Conservation (phyloP, 2,797 vertebrate genomes). For the Phataginus tetradactyla region DNA sequence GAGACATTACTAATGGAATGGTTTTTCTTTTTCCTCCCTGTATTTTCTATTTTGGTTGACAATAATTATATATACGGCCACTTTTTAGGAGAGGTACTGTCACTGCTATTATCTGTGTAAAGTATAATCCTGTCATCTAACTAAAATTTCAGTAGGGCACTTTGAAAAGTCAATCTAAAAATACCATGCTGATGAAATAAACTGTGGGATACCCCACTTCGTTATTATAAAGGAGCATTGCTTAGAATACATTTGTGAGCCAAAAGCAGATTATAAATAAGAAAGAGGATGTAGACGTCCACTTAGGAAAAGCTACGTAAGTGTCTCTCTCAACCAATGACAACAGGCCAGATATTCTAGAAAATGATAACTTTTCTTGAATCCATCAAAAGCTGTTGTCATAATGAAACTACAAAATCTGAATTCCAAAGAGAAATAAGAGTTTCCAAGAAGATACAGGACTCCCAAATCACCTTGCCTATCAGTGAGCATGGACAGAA, state of each 20-base stretch:
- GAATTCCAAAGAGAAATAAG: neutral
- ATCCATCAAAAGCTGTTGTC: neutral
- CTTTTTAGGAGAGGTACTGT: neutral
- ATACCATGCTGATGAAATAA: neutral
- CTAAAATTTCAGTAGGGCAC: neutral
- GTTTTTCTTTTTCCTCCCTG: neutral
- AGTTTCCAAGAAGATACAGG: neutral
- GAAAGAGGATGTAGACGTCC: neutral
- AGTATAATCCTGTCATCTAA: neutral
- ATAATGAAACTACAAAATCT: neutral
- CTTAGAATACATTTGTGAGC: neutral
- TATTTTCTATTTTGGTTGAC: neutral
- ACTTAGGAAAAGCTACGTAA: neutral
- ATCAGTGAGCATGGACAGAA: neutral
- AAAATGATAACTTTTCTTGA: neutral
- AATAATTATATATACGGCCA: slow-evolving; percentile 4
- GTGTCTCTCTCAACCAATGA: neutral
- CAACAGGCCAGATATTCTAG: neutral
- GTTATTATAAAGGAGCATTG: neutral
- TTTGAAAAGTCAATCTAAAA: neutral
- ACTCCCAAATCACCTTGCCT: neutral
- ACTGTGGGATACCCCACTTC: neutral
- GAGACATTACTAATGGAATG: neutral
- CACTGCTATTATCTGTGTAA: neutral
- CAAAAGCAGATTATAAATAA: neutral